A percentile compares a stretch with the other conserved stretches of the same genome.
These are phyloP conservation scores for Pipra filicauda DNA, from an alignment of 2,113 vertebrate species.

Conservation along the genomic window DNA sequence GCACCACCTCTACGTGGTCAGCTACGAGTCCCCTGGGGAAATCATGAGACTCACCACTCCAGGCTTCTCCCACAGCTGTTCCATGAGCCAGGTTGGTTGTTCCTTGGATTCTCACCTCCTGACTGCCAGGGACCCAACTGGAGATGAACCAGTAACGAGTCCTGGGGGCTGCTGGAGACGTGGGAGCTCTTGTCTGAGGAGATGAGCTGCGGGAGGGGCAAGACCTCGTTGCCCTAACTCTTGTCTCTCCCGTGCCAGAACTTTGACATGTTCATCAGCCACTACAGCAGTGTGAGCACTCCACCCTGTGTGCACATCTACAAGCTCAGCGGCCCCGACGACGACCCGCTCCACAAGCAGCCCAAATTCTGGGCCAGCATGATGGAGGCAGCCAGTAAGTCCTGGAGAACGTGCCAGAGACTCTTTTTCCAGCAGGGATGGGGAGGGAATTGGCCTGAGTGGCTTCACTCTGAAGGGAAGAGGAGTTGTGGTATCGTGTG, in stretches of 20 bases:
- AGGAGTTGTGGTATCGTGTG: rapidly evolving
- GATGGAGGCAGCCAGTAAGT: conserved; percentile 96
- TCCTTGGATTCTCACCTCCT: background rate
- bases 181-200: background rate
- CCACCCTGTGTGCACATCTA: conserved; percentile 95
- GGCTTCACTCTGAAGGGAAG: background rate
- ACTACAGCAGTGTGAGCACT: conserved; percentile 94
- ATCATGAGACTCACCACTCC: conserved; percentile 89
- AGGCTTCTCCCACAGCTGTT: conserved; percentile 95
- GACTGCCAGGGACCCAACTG: background rate
- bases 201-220: background rate
- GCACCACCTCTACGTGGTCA: conserved; percentile 94
- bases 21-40: conserved; percentile 86
- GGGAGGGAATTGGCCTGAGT: background rate
- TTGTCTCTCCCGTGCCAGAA: conserved; percentile 70
- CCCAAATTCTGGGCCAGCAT: conserved; percentile 97
- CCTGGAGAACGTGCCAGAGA: rapidly evolving
- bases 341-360: conserved; percentile 85
- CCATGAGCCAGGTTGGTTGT: conserved; percentile 88
- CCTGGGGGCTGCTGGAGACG: background rate
- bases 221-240: background rate
- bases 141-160: background rate
- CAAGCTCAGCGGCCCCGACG: conserved; percentile 84
- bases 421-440: background rate
- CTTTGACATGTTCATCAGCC: conserved; percentile 97